Conservation (phyloP, 2,888 invertebrate genomes). For the Microplitis deprimator region DNA sequence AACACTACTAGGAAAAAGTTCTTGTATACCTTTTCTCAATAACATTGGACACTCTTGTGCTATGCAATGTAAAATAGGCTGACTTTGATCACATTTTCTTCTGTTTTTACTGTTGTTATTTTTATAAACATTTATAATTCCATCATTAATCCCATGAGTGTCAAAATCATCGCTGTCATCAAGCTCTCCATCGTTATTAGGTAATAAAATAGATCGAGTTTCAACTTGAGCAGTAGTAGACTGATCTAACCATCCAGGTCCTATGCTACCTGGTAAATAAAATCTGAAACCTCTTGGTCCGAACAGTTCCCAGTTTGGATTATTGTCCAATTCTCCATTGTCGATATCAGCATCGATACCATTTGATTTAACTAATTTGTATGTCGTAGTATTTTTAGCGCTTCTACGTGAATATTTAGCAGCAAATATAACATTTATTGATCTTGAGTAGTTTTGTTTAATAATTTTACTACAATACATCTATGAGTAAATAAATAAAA, state of each 20-base stretch:
- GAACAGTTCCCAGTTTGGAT: slow-evolving; percentile 79
- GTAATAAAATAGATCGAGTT: slow-evolving; percentile 52
- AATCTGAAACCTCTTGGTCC: slow-evolving; percentile 79
- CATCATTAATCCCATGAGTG: slow-evolving; percentile 41
- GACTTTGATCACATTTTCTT: slow-evolving; percentile 32
- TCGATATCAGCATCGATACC: slow-evolving; percentile 59
- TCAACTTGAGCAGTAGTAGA: slow-evolving; percentile 73
- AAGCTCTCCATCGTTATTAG: slow-evolving; percentile 45
- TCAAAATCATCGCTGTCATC: slow-evolving; percentile 41
- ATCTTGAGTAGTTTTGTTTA: slow-evolving; percentile 55
- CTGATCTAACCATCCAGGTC: slow-evolving; percentile 79
- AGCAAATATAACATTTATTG: slow-evolving; percentile 56
- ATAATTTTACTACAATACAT: slow-evolving; percentile 65
- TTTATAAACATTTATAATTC: slow-evolving; percentile 37
- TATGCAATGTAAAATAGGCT: slow-evolving; percentile 71
- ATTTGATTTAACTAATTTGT: slow-evolving; percentile 60
- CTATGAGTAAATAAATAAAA: slow-evolving; percentile 56
- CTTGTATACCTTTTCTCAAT: slow-evolving; percentile 78
- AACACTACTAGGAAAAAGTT: slow-evolving; percentile 76
- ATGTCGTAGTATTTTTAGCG: slow-evolving; percentile 62
- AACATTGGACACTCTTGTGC: slow-evolving; percentile 80
- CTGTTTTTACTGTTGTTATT: slow-evolving; percentile 27
- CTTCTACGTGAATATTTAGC: slow-evolving; percentile 65
- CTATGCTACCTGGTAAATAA: slow-evolving; percentile 80
- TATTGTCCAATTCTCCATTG: slow-evolving; percentile 61